A percentile compares a stretch with the other conserved stretches of the same genome.
Conservation (phyloP, 2,113 vertebrate genomes). For the Rhineura floridana region DNA sequence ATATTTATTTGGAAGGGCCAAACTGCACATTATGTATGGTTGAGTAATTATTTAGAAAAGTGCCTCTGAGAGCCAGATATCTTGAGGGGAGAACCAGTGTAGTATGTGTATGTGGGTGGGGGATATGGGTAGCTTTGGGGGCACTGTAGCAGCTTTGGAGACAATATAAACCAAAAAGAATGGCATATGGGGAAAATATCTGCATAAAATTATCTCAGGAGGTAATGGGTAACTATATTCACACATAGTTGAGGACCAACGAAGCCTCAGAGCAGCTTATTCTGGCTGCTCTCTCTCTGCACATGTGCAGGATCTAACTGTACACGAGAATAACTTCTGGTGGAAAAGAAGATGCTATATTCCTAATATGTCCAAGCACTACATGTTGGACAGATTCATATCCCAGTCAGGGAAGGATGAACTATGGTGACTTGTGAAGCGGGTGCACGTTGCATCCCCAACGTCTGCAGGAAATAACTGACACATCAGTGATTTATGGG, state of each 20-base stretch:
- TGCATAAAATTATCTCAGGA: too few relatives aligned
- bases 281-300: not conserved
- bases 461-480: too few relatives aligned
- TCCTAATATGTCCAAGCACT: not conserved
- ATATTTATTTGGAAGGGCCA: not conserved
- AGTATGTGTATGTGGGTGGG: too few relatives aligned
- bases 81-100: too few relatives aligned
- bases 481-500: too few relatives aligned
- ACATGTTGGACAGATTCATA: not conserved
- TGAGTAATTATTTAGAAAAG: not conserved
- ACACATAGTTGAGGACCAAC: not conserved
- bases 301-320: not conserved
- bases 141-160: too few relatives aligned
- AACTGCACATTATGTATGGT: not conserved
- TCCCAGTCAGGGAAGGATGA: not conserved
- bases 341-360: not conserved
- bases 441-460: too few relatives aligned
- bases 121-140: too few relatives aligned
- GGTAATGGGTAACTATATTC: not conserved
- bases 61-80: too few relatives aligned
- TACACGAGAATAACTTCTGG: not conserved
- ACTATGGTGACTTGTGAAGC: not conserved
- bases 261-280: not conserved
- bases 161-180: too few relatives aligned
- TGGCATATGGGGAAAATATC: too few relatives aligned